Base-by-base conservation (phyloP, 2,113 vertebrate species). In the Cygnus atratus region DNA sequence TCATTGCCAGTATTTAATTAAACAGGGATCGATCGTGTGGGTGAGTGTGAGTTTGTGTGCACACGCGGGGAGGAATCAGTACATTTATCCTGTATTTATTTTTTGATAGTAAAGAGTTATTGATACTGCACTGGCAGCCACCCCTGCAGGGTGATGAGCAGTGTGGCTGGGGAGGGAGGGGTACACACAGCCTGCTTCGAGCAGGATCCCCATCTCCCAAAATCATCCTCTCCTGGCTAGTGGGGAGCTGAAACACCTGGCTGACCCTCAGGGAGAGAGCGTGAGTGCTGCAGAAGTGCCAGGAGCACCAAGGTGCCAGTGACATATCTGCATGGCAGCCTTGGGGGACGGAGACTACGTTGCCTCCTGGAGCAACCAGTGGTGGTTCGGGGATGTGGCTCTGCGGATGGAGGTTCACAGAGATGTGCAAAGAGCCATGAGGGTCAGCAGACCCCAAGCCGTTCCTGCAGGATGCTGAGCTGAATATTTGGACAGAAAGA, bases 1-100 rank as follows among this genome's bases (percentile, higher is more conserved):
- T 88, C 93, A 39, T 95, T 86, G 94, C 91, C 79, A 90, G 85
- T 91, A 74, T 96, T 97, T 97, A 96, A 97, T 97, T 97, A 97
- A 96, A 92, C 87, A 90, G 91, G 87, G 90, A 97, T 97, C 90
- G 96, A 97, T 96, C 21, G 88, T 63, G 81, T 61, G 84, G 85
- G 79, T 78, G 93, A 79, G 89, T 73, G 91, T 94, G 94, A 91
- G 91, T 59, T 3, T 43, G 93, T 46, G 18, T 18, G 76, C 92
- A 93, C 22, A 15, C 81, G 89, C 87, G 28, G 77, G 68, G 52
- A 57, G 82, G 68, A 87, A 85, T 74, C 29, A 83, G 91, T 67
- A 43, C 75, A 28, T 90, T 95, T 78, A 41, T 52, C 67, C 78
- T 52, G 39, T 58, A 52, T 90, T 83, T 93, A 68, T 90, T 88